phyloP scores from a whole-genome alignment of 2,888 invertebrate genomes.

The Imbricaverruca yamaguchii region DNA sequence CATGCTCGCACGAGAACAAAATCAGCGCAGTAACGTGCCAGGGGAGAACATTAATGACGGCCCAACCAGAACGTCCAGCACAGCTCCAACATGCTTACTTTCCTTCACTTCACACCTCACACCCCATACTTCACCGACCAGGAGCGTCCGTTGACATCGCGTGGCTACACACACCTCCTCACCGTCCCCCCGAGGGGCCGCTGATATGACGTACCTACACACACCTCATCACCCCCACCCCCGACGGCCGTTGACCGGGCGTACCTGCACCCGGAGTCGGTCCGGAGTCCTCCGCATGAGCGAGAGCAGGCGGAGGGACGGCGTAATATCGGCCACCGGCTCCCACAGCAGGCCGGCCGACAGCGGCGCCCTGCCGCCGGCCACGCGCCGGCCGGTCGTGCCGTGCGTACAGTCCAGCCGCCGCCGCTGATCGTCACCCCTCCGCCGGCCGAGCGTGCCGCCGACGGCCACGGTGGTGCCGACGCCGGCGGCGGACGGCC shows the following conservation, averaged over 20 bases:
- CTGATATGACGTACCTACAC: too few species aligned
- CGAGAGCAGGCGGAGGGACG: constrained; percentile 29
- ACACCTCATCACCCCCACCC: too few species aligned
- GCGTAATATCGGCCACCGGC: constrained; percentile 25
- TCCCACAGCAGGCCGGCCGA: neutral
- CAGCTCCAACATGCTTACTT: too few species aligned
- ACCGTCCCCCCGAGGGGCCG: too few species aligned
- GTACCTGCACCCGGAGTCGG: neutral
- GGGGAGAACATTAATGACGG: too few species aligned
- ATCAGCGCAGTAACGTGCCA: too few species aligned
- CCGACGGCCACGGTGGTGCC: neutral
- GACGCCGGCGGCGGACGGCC: neutral
- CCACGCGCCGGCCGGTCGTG: neutral
- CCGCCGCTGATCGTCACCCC: neutral
- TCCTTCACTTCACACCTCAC: too few species aligned
- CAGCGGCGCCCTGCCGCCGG: constrained; percentile 13
- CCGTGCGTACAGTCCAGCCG: neutral
- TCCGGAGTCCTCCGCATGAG: constrained; percentile 28
- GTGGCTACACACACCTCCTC: too few species aligned
- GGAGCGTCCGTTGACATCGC: too few species aligned
- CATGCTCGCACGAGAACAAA: too few species aligned
- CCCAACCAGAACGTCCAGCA: too few species aligned
- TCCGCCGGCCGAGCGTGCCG: neutral
- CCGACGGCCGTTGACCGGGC: neutral
- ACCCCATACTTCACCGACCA: too few species aligned